Evolutionary conservation across 2,888 invertebrate genomes (phyloP).

Genomic region (Carabus problematicus): DNA sequence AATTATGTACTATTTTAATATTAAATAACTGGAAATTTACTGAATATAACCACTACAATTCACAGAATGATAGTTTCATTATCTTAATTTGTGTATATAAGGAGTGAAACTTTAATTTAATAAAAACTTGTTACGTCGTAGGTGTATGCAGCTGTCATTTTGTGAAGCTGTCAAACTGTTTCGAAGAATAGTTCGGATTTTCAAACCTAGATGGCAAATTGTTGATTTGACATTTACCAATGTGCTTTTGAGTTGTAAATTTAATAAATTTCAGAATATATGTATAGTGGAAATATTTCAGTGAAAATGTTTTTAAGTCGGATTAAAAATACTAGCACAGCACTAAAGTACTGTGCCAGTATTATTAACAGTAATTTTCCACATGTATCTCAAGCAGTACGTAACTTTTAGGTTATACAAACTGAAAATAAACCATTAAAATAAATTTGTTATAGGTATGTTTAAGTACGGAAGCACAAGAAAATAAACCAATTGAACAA

Average conservation of each 20-base stretch:
- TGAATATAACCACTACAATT: conserved; percentile 5
- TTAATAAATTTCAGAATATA: no score
- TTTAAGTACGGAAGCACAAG: conserved; percentile 28
- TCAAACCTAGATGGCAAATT: no score
- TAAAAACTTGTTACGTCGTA: conserved; percentile 5
- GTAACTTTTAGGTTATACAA: conserved; percentile 26
- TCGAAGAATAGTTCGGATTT: no score
- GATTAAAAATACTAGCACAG: conserved; percentile 22
- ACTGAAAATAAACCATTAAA: conserved; percentile 9
- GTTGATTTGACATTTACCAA: no score
- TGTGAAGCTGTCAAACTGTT: conserved; percentile 4
- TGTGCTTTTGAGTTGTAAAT: no score
- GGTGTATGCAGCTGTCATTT: conserved; percentile 19
- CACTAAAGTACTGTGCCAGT: conserved; percentile 27
- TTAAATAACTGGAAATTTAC: conserved; percentile 18
- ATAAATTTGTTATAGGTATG: conserved; percentile 27
- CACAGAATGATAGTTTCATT: conserved; percentile 14
- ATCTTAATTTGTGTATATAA: conserved; percentile 9
- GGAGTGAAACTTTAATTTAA: not conserved
- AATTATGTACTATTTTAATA: conserved; percentile 4
- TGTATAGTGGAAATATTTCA: no score
- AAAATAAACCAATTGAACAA: conserved; percentile 14
- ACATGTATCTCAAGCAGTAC: conserved; percentile 27
- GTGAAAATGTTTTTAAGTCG: conserved; percentile 33
- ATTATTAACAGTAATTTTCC: conserved; percentile 20